Conservation (phyloP, 2,113 vertebrate species). For the Podocnemis expansa region DNA sequence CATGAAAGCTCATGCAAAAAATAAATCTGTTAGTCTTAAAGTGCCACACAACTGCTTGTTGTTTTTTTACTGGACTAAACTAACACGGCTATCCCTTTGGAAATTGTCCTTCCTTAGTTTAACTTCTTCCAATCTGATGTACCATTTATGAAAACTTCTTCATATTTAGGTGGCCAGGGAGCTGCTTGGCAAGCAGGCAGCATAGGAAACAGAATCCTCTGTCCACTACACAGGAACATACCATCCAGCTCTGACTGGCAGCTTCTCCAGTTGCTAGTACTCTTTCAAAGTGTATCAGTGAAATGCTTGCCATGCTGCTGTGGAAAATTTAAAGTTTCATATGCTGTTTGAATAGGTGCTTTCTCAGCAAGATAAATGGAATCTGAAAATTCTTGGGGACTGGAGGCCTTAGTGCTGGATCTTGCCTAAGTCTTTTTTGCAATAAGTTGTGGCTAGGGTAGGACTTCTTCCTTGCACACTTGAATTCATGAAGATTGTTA, state of each 20-base stretch:
- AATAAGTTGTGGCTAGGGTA: too few relatives aligned
- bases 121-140: not conserved
- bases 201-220: not conserved
- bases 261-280: not conserved
- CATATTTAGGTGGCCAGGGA: not conserved
- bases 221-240: not conserved
- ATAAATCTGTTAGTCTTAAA: too few relatives aligned
- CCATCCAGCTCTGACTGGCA: not conserved
- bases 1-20: too few relatives aligned
- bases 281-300: not conserved
- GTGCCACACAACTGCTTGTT: too few relatives aligned
- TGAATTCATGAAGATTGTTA: too few relatives aligned
- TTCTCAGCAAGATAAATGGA: not conserved
- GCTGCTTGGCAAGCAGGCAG: not conserved
- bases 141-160: not conserved
- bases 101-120: not conserved
- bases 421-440: too few relatives aligned
- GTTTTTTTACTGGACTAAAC: too few relatives aligned
- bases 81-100: too few relatives aligned
- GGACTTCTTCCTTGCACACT: too few relatives aligned
- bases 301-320: not conserved
- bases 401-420: too few relatives aligned
- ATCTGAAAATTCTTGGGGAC: not conserved
- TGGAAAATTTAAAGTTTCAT: not conserved
- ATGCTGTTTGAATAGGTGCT: not conserved